These are phyloP conservation scores for Pimephales promelas DNA, from an alignment of 2,113 vertebrate genomes.

Conservation along the genomic window DNA sequence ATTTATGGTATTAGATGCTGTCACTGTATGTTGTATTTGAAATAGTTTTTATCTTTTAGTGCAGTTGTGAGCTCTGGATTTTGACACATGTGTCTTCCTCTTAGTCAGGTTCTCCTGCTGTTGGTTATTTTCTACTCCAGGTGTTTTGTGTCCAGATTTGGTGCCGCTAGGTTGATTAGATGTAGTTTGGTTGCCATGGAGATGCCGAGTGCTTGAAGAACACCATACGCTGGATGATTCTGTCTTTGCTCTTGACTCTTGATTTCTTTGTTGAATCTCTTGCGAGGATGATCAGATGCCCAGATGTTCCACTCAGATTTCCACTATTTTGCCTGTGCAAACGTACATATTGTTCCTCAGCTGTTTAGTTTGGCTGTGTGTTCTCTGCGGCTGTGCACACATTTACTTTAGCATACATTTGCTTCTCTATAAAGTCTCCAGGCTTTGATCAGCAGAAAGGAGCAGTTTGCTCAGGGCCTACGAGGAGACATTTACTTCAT, in stretches of 20 bases:
- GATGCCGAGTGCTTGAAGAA: slow-evolving; percentile 22
- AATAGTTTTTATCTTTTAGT: not conserved
- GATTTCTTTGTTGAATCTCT: slow-evolving; percentile 38
- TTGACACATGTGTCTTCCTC: not conserved
- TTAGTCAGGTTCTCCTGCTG: not conserved
- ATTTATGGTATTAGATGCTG: not conserved
- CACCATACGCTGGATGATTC: slow-evolving; percentile 16
- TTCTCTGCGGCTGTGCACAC: slow-evolving; percentile 32
- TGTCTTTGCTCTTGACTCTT: slow-evolving; percentile 26
- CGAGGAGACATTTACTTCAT: slow-evolving; percentile 2
- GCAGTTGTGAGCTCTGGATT: not conserved
- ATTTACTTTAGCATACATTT: slow-evolving; percentile 41
- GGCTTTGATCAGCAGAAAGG: slow-evolving; percentile 25
- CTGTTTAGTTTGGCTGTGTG: slow-evolving; percentile 21
- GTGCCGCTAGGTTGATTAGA: slow-evolving; percentile 10
- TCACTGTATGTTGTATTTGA: not conserved
- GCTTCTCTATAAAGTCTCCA: slow-evolving; percentile 30
- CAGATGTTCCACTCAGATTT: slow-evolving; percentile 31
- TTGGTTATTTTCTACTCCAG: slow-evolving; percentile 29
- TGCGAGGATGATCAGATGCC: slow-evolving; percentile 7
- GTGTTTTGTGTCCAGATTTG: slow-evolving; percentile 31
- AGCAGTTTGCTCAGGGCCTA: slow-evolving; percentile 28
- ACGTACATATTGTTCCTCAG: slow-evolving; percentile 1
- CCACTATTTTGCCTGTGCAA: slow-evolving; percentile 22
- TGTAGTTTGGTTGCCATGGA: slow-evolving; percentile 24